Percentiles rank a stretch among this genome's conserved stretches.
Conservation (phyloP, 2,113 vertebrate species). For the Tauraco erythrolophus region DNA sequence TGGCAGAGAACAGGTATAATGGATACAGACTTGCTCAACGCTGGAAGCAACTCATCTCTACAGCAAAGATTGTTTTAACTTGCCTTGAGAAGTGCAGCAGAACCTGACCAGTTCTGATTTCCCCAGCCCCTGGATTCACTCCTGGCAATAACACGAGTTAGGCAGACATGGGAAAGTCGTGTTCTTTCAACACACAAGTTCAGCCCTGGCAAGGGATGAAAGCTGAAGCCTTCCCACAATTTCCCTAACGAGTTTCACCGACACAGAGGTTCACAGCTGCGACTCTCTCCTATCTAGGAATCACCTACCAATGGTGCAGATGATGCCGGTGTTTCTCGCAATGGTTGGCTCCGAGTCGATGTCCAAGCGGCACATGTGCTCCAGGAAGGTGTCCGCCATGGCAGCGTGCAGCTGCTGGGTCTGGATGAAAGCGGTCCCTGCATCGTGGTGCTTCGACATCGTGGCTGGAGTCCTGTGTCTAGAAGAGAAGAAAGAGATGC, state of each 20-base stretch:
- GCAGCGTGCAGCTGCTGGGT: slow-evolving; percentile 93
- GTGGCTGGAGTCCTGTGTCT: slow-evolving; percentile 44
- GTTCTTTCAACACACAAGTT: background rate
- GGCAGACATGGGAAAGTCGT: background rate
- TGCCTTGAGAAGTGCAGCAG: background rate
- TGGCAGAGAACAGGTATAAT: background rate
- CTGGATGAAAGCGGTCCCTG: slow-evolving; percentile 86
- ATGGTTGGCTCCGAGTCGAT: slow-evolving; percentile 92
- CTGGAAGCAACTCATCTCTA: background rate
- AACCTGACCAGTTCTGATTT: background rate
- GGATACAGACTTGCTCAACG: background rate
- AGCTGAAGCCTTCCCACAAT: background rate
- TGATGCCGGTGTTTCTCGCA: slow-evolving; percentile 95
- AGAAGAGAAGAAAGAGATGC: background rate
- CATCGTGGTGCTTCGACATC: slow-evolving; percentile 85
- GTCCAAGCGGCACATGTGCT: slow-evolving; percentile 97
- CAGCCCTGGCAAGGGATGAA: slow-evolving; percentile 21
- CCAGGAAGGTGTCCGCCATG: slow-evolving; percentile 93
- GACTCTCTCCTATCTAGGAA: background rate
- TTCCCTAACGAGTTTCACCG: background rate
- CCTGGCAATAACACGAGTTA: background rate
- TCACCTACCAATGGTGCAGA: slow-evolving; percentile 94
- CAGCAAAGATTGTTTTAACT: background rate
- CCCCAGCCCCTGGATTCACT: background rate
- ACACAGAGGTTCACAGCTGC: background rate